A percentile compares a stretch with the other conserved stretches of the same genome.
Conservation (phyloP, 2,888 invertebrate genomes). For the Lasioglossum figueresi region DNA sequence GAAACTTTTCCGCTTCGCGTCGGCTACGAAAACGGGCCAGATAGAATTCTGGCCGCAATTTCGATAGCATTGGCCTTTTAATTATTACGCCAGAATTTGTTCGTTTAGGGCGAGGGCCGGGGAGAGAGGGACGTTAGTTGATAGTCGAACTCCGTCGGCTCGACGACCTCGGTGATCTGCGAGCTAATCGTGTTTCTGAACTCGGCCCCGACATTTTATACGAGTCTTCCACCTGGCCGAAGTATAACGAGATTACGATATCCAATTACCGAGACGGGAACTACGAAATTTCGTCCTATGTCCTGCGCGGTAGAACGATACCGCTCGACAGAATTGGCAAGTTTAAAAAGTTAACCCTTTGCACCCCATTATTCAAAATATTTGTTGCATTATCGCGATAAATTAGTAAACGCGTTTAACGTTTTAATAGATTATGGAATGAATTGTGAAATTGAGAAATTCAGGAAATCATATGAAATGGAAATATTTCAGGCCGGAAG, state of each 20-base stretch:
- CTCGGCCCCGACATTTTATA: conserved; percentile 69
- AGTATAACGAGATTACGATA: conserved; percentile 74
- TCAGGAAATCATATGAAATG: no score
- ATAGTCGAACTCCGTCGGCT: conserved; percentile 56
- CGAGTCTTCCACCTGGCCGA: conserved; percentile 60
- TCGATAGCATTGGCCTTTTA: conserved; percentile 33
- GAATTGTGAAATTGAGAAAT: no score
- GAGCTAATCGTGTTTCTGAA: conserved; percentile 71
- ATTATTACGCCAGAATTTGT: conserved; percentile 49
- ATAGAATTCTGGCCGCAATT: conserved; percentile 23
- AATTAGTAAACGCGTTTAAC: no score
- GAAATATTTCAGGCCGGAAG: no score
- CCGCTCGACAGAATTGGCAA: conserved; percentile 58
- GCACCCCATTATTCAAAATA: no score
- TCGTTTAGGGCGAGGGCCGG: neutral
- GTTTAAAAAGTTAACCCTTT: conserved; percentile 44
- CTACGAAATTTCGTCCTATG: conserved; percentile 67
- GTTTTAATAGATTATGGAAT: no score
- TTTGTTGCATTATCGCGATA: no score
- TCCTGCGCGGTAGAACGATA: neutral
- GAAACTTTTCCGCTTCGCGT: conserved; percentile 5
- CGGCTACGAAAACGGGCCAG: conserved; percentile 17
- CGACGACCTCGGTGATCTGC: conserved; percentile 56
- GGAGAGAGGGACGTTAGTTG: neutral
- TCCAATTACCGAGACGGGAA: conserved; percentile 67